Evolutionary conservation across 2,113 vertebrate species (phyloP).

Genomic region (Onychostruthus taczanowskii): DNA sequence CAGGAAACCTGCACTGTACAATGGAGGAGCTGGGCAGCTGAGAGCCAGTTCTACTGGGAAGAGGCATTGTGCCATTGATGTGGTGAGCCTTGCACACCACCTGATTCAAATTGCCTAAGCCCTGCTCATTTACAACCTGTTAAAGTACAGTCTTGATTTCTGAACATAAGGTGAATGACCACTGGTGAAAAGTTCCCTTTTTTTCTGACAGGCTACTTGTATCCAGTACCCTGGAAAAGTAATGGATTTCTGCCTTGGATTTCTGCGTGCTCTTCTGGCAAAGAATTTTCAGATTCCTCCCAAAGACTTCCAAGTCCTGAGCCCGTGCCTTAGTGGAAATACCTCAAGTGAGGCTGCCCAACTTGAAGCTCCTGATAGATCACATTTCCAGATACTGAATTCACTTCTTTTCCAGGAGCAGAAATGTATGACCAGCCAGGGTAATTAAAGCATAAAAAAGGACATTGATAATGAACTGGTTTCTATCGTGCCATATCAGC

Average conservation of each 20-base stretch:
- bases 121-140: not conserved
- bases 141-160: not conserved
- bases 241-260: not conserved
- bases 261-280: not conserved
- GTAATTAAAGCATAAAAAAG: not conserved
- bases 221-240: not conserved
- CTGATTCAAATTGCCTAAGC: not conserved
- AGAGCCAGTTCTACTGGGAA: not conserved
- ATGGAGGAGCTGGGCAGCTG: not conserved
- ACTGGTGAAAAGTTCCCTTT: not conserved
- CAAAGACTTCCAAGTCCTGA: not conserved
- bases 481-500: not conserved
- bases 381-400: not conserved
- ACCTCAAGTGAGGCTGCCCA: not conserved
- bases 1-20: not conserved
- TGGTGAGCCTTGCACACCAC: not conserved
- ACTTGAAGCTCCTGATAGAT: not conserved
- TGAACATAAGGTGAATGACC: not conserved
- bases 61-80: not conserved
- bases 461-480: not conserved
- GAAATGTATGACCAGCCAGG: not conserved
- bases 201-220: not conserved
- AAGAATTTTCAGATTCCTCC: not conserved
- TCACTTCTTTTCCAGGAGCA: not conserved
- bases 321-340: not conserved